phyloP scores from a whole-genome alignment of 2,888 invertebrate genomes.

The Platerodrilus igneus region DNA sequence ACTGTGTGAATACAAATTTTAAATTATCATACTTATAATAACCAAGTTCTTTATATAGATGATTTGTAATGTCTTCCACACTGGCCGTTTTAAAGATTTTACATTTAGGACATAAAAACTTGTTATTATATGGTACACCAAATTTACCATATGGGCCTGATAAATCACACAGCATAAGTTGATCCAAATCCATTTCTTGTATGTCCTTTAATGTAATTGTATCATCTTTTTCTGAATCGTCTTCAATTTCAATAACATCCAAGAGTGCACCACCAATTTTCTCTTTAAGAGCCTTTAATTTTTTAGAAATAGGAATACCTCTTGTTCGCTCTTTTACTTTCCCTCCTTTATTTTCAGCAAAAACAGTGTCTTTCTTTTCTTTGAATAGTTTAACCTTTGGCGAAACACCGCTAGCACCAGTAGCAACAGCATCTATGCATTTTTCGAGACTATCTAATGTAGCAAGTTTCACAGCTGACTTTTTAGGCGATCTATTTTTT shows the following conservation, averaged over 20 bases:
- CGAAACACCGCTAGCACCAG: constrained; percentile 1
- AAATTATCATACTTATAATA: constrained; percentile 54
- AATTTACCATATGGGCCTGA: constrained; percentile 35
- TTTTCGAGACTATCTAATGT: constrained; percentile 33
- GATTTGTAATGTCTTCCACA: constrained; percentile 59
- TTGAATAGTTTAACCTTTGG: constrained; percentile 2
- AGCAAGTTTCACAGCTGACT: constrained; percentile 25
- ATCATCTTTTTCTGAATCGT: constrained; percentile 8
- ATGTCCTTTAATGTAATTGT: constrained; percentile 20
- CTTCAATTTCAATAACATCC: constrained; percentile 20
- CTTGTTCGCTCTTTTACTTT: neutral
- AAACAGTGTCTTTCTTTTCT: neutral
- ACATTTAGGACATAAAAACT: constrained; percentile 61
- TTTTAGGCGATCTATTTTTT: constrained; percentile 32
- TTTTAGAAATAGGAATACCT: constrained; percentile 5
- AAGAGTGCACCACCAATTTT: too few relatives aligned
- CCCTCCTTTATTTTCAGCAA: neutral
- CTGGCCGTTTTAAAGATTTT: constrained; percentile 54
- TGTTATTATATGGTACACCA: constrained; percentile 53
- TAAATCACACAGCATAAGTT: constrained; percentile 9
- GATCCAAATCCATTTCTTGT: constrained; percentile 27
- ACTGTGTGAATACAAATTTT: neutral
- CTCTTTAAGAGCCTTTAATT: constrained; percentile 18
- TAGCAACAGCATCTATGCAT: constrained; percentile 38
- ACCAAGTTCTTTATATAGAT: constrained; percentile 63